Evolutionary conservation across 2,888 invertebrate genomes (phyloP).

Genomic region (Steinernema carpocapsae): DNA sequence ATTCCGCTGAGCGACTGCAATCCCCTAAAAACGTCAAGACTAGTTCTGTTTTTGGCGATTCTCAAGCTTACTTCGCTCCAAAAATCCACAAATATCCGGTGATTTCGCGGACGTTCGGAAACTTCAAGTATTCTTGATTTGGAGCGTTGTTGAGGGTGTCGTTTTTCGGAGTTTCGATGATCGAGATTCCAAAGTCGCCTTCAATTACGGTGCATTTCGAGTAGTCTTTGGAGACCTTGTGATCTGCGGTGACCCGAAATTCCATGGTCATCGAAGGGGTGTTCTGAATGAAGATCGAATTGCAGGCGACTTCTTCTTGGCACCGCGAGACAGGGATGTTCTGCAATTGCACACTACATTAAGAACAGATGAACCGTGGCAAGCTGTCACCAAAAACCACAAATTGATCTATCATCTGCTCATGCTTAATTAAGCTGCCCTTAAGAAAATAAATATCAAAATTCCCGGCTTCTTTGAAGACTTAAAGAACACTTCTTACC

Average conservation of each 20-base stretch:
- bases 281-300: slow-evolving; percentile 10
- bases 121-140: neutral
- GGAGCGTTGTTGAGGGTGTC: neutral
- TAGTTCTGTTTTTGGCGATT: neutral
- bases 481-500: too few species aligned
- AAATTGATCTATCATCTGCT: too few species aligned
- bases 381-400: too few species aligned
- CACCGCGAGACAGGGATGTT: neutral
- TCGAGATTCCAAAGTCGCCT: slow-evolving; percentile 84
- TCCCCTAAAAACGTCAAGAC: slow-evolving; percentile 73
- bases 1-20: slow-evolving; percentile 81
- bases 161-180: slow-evolving; percentile 74
- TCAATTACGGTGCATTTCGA: slow-evolving; percentile 87
- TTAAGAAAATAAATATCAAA: too few species aligned
- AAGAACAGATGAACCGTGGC: neutral
- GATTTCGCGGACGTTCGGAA: slow-evolving; percentile 78
- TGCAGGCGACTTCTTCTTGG: slow-evolving; percentile 12
- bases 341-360: neutral
- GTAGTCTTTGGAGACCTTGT: slow-evolving; percentile 69
- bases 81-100: slow-evolving; percentile 80
- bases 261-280: neutral
- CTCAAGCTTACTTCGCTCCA: slow-evolving; percentile 39
- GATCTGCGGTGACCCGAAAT: neutral
- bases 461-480: too few species aligned
- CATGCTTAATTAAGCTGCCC: too few species aligned